Percentiles rank a stretch among this genome's conserved stretches.
Conservation (phyloP, 2,113 vertebrate species). For the Lepus timidus region DNA sequence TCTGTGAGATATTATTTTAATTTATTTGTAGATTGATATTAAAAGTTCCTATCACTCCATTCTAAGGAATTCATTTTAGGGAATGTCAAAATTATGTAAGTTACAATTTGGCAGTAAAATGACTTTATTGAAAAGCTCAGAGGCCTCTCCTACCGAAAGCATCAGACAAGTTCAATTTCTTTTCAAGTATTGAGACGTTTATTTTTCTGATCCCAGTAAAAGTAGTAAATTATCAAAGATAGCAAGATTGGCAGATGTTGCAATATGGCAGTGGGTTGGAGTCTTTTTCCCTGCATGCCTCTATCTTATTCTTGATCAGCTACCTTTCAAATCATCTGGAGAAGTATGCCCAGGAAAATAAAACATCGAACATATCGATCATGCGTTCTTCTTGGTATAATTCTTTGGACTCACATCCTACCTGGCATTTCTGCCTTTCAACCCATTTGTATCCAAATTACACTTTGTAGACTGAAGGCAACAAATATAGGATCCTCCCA, state of each 20-base stretch:
- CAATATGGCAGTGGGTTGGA: neutral
- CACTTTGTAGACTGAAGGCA: neutral
- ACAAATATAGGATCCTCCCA: neutral
- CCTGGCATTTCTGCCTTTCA: neutral
- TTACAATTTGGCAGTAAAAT: conserved; percentile 54
- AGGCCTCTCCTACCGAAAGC: neutral
- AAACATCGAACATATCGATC: neutral
- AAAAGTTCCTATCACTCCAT: neutral
- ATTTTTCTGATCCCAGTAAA: neutral
- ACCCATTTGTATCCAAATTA: neutral
- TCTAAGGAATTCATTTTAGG: conserved; percentile 46
- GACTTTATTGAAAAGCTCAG: neutral
- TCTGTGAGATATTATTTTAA: conserved; percentile 53
- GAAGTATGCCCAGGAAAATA: neutral
- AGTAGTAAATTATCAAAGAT: neutral
- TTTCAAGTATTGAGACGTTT: neutral
- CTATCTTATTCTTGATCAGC: neutral
- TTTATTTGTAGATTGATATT: conserved; percentile 43
- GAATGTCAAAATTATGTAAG: conserved; percentile 42
- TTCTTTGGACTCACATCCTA: neutral
- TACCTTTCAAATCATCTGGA: neutral
- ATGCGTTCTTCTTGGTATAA: neutral
- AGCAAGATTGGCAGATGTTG: neutral
- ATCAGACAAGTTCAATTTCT: neutral
- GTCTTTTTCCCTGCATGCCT: neutral